Evolutionary conservation across 1,140 invertebrate species (phyloP).

Genomic region (Parapsyche elsis): DNA sequence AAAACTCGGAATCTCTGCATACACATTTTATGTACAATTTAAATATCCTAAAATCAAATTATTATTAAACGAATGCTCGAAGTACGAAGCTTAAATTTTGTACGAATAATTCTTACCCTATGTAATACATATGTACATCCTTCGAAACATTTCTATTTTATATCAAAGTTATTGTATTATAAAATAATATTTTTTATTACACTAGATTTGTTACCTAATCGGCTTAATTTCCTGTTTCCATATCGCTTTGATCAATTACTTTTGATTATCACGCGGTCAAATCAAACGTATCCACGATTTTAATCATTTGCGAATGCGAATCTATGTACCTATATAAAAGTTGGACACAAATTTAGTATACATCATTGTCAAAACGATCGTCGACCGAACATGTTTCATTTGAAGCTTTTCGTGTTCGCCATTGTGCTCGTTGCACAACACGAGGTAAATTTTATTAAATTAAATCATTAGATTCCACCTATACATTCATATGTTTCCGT

Average conservation of each 20-base stretch:
- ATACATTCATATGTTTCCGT: too few species aligned
- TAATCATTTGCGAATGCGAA: not conserved
- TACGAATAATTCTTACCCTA: not conserved
- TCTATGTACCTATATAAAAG: not conserved
- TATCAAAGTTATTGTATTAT: not conserved
- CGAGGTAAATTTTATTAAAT: too few species aligned
- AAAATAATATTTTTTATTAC: not conserved
- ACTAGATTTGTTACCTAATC: not conserved
- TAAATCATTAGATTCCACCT: too few species aligned
- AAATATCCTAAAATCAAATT: too few species aligned
- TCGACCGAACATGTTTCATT: not conserved
- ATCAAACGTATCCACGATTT: not conserved
- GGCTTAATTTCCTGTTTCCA: not conserved
- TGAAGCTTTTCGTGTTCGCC: not conserved
- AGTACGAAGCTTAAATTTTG: not conserved
- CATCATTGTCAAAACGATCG: not conserved
- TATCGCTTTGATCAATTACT: not conserved
- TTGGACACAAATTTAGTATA: not conserved
- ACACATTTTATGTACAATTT: too few species aligned
- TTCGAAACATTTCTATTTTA: not conserved
- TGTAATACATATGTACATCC: not conserved
- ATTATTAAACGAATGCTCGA: too few species aligned
- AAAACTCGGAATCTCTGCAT: too few species aligned
- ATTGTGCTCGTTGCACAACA: not conserved
- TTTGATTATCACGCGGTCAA: not conserved